Conservation (phyloP, 2,888 invertebrate genomes). For the Hypomecis punctinalis region DNA sequence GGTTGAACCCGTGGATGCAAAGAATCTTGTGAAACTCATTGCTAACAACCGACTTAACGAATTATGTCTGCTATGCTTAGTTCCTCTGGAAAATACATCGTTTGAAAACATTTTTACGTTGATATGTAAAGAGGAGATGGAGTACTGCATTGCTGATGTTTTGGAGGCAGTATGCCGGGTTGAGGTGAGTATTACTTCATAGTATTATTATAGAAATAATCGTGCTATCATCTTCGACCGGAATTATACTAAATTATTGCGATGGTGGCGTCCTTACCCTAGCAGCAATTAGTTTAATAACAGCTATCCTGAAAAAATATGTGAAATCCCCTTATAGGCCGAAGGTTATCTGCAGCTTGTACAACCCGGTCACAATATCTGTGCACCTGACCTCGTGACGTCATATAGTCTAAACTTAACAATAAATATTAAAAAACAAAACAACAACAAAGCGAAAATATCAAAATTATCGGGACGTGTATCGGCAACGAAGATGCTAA, state of each 20-base stretch:
- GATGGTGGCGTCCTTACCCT: too few species aligned
- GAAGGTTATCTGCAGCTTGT: too few species aligned
- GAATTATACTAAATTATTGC: too few species aligned
- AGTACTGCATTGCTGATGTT: conserved; percentile 72
- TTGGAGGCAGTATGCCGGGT: conserved; percentile 60
- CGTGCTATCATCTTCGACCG: background rate
- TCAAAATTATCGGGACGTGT: too few species aligned
- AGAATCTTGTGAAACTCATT: conserved; percentile 67
- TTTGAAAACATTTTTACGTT: conserved; percentile 71
- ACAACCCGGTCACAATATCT: too few species aligned
- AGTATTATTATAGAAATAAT: background rate
- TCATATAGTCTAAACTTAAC: too few species aligned
- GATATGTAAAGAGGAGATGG: conserved; percentile 64
- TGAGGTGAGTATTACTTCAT: conserved; percentile 50
- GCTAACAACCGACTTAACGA: conserved; percentile 68
- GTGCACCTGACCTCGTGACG: too few species aligned
- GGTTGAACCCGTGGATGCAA: conserved; percentile 60
- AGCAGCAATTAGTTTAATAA: background rate
- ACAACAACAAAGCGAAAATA: too few species aligned
- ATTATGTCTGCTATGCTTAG: conserved; percentile 70
- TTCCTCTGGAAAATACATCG: conserved; percentile 52
- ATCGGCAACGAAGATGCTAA: too few species aligned
- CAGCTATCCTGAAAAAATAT: background rate
- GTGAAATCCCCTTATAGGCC: too few species aligned
- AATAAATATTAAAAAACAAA: too few species aligned